phyloP scores from a whole-genome alignment of 2,888 invertebrate species.

The Chironomus tentans region DNA sequence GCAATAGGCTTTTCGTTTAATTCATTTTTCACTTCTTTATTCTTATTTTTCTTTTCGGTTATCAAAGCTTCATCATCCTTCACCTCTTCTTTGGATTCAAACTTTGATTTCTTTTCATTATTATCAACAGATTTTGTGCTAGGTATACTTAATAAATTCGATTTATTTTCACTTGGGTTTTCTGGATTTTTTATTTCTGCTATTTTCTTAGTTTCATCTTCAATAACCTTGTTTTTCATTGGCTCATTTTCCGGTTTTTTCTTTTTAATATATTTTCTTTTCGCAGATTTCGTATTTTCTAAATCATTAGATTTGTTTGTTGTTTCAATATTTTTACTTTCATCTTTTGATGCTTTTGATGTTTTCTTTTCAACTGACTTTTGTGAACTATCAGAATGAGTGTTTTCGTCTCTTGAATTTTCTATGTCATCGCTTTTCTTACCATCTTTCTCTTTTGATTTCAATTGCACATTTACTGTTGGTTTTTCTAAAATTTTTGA shows the following conservation, averaged over 20 bases:
- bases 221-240: not conserved
- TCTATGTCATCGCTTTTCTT: not conserved
- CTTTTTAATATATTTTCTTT: conserved; percentile 11
- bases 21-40: no score
- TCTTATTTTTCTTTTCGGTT: no score
- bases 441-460: not conserved
- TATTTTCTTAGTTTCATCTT: no score
- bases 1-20: no score
- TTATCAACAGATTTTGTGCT: not conserved
- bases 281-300: not conserved
- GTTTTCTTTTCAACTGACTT: not conserved
- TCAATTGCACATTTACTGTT: not conserved
- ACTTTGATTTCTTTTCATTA: not conserved
- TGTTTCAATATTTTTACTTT: not conserved
- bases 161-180: no score
- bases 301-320: not conserved
- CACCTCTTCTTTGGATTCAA: not conserved
- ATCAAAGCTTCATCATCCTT: not conserved
- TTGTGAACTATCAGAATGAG: not conserved
- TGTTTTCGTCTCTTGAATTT: no score
- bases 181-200: no score
- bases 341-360: not conserved
- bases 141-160: not conserved
- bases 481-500: not conserved
- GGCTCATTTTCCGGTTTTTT: not conserved